These are phyloP conservation scores for Eospalax fontanierii DNA, from an alignment of 2,797 vertebrate species.

Conservation along the genomic window DNA sequence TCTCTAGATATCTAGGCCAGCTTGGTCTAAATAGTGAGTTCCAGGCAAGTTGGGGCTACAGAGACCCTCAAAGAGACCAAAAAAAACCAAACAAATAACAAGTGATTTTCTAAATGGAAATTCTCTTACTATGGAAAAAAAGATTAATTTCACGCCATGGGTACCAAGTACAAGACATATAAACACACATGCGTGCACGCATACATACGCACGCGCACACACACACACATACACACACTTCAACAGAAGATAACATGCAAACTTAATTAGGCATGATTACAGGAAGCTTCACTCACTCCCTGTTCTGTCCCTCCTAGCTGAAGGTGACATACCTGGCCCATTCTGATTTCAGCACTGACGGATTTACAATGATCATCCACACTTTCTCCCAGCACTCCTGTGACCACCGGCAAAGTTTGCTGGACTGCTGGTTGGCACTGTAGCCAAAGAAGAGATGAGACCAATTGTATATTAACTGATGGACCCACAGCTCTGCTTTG, in stretches of 20 bases:
- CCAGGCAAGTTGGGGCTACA: too few relatives aligned
- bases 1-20: too few relatives aligned
- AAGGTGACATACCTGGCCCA: constrained; percentile 46
- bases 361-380: not conserved
- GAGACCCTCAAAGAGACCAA: too few relatives aligned
- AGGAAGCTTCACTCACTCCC: constrained; percentile 42
- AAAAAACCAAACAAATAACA: not conserved
- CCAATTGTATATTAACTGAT: not conserved
- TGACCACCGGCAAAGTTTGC: not conserved
- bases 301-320: not conserved
- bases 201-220: not conserved
- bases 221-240: not conserved
- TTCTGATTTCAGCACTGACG: not conserved
- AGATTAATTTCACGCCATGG: not conserved
- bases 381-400: constrained; percentile 21
- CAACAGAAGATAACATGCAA: constrained; percentile 36
- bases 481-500: not conserved
- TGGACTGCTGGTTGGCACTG: not conserved
- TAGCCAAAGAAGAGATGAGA: not conserved
- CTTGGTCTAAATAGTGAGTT: too few relatives aligned
- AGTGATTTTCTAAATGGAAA: constrained; percentile 60
- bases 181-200: not conserved
- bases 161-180: not conserved
- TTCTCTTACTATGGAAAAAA: not conserved
- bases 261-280: constrained; percentile 38